Percentiles rank a stretch among this genome's conserved stretches.
phyloP scores from a whole-genome alignment of 2,797 vertebrate species.

The Falco peregrinus region DNA sequence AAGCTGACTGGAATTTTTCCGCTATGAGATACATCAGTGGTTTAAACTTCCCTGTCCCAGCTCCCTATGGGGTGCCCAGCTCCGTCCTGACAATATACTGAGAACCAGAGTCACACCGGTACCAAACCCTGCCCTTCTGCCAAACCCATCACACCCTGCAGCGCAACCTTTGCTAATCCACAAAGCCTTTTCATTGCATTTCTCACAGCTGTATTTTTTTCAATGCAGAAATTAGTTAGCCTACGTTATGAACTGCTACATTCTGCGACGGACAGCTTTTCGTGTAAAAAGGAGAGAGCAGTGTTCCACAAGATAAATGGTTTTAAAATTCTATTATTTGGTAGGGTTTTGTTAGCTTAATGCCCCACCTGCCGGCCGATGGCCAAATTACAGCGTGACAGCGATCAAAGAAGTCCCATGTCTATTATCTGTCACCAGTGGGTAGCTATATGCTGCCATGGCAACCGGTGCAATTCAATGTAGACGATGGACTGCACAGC shows the following conservation, averaged over 20 bases:
- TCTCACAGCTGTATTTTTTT: not conserved
- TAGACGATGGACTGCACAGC: conserved; percentile 12
- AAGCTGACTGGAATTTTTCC: not conserved
- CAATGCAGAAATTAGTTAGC: not conserved
- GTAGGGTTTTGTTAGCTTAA: conserved; percentile 58
- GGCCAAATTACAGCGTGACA: conserved; percentile 29
- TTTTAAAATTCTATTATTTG: not conserved
- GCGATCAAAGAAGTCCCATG: not conserved
- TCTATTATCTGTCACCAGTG: conserved; percentile 11
- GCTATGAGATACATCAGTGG: not conserved
- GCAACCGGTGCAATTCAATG: not conserved
- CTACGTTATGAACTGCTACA: not conserved
- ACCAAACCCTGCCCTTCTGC: not conserved
- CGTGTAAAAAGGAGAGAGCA: not conserved
- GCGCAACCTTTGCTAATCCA: not conserved
- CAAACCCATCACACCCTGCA: not conserved
- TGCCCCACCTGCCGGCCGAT: conserved; percentile 69
- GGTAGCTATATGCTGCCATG: conserved; percentile 22
- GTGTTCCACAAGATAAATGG: not conserved
- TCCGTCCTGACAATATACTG: not conserved
- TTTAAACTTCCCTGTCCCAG: not conserved
- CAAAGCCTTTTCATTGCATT: not conserved
- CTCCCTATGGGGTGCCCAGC: not conserved
- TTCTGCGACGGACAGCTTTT: not conserved
- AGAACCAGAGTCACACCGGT: not conserved